A percentile compares a stretch with the other conserved stretches of the same genome.
phyloP scores from a whole-genome alignment of 2,113 vertebrate species.

The Gulo gulo region DNA sequence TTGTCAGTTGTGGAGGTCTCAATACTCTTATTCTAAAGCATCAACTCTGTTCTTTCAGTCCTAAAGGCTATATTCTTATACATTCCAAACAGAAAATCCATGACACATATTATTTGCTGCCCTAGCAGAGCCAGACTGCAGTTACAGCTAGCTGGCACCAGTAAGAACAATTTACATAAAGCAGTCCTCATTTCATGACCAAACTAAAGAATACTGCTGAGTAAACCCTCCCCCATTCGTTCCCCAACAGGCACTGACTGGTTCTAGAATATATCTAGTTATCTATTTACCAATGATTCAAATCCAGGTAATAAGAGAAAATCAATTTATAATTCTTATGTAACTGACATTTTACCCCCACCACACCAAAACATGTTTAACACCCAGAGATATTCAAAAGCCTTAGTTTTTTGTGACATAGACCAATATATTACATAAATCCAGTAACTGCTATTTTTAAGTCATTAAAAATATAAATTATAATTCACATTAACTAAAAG shows the following conservation, averaged over 20 bases:
- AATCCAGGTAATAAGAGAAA: conserved; percentile 28
- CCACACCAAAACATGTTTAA: conserved; percentile 37
- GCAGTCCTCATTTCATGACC: conserved; percentile 71
- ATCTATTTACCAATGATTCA: conserved; percentile 68
- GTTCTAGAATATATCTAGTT: conserved; percentile 77
- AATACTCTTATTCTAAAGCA: conserved; percentile 25
- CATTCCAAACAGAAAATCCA: conserved; percentile 77
- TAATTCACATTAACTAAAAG: conserved; percentile 38
- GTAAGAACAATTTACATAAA: conserved; percentile 81
- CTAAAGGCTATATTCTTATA: conserved; percentile 61
- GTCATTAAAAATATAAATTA: conserved; percentile 42
- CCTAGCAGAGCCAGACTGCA: conserved; percentile 71
- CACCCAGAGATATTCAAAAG: conserved; percentile 8
- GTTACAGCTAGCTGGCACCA: conserved; percentile 80
- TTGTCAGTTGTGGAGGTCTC: conserved; percentile 37
- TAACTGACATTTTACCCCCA: conserved; percentile 35
- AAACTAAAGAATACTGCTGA: conserved; percentile 63
- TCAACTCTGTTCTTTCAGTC: not conserved
- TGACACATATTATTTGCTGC: conserved; percentile 79
- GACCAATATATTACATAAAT: conserved; percentile 26
- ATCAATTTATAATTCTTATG: conserved; percentile 30
- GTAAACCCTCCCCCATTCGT: conserved; percentile 54
- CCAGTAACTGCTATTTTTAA: not conserved
- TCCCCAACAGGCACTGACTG: not conserved
- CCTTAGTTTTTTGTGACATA: conserved; percentile 20